These are phyloP conservation scores for Spisula subtruncata DNA, from an alignment of 2,888 invertebrate species.

Conservation along the genomic window DNA sequence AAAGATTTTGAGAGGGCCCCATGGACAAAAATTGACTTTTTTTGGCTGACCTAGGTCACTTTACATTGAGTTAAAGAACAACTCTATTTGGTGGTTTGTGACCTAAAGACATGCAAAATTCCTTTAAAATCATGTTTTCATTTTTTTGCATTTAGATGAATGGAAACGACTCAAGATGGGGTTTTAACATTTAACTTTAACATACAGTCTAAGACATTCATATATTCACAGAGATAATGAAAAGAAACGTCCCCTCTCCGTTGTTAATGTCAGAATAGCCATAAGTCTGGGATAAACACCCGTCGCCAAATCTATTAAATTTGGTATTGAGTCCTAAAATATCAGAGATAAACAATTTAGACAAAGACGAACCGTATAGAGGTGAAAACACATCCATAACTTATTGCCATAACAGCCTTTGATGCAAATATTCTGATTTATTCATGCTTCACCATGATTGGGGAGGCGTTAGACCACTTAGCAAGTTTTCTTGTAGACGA, in stretches of 20 bases:
- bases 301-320: slow-evolving; percentile 1
- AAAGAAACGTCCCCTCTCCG: not conserved
- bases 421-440: slow-evolving; percentile 22
- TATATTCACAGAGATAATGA: not conserved
- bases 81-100: no score
- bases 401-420: not conserved
- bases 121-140: no score
- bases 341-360: slow-evolving; percentile 1
- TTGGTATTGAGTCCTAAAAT: not conserved
- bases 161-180: no score
- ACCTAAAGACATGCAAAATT: no score
- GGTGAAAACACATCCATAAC: not conserved
- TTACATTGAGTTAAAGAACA: no score
- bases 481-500: not conserved
- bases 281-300: not conserved
- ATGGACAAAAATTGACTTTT: no score
- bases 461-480: slow-evolving; percentile 18
- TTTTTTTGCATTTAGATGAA: no score
- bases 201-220: not conserved
- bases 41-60: no score
- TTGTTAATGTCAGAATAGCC: not conserved
- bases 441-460: not conserved
- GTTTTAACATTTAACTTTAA: no score
- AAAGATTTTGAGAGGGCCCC: no score
- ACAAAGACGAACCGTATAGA: not conserved